Percentiles rank a stretch among this genome's conserved stretches.
Conservation (phyloP, 1,140 invertebrate genomes). For the Drosophila asahinai region DNA sequence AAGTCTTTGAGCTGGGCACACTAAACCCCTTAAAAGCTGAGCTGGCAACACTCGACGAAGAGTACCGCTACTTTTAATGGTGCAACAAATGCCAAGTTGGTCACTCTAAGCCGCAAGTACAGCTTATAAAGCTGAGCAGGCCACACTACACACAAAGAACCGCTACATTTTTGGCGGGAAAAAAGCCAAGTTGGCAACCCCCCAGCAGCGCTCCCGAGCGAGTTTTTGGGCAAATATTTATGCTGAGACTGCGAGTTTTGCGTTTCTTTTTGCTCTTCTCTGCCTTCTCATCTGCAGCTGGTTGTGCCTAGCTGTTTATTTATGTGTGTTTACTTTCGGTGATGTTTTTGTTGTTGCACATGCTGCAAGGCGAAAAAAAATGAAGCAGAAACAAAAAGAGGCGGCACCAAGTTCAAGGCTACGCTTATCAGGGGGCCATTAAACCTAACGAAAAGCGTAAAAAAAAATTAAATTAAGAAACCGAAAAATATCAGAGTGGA, state of each 20-base stretch:
- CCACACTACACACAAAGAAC: background rate
- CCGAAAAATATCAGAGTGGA: slow-evolving; percentile 22
- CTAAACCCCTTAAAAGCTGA: too few relatives aligned
- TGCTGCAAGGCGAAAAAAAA: slow-evolving; percentile 5
- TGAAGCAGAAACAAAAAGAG: slow-evolving; percentile 3
- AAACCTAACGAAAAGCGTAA: slow-evolving; percentile 48
- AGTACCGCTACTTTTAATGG: background rate
- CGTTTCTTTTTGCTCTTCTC: slow-evolving; percentile 9
- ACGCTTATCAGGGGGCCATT: slow-evolving; percentile 70
- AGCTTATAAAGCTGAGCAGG: background rate
- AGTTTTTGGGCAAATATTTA: slow-evolving; percentile 45
- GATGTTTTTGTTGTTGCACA: slow-evolving; percentile 38
- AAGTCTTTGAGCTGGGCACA: background rate
- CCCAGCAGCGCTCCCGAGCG: background rate
- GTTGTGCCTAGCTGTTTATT: slow-evolving; percentile 53
- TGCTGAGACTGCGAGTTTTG: slow-evolving; percentile 44
- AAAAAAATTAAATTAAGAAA: slow-evolving; percentile 31
- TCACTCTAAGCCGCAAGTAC: background rate
- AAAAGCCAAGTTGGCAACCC: background rate
- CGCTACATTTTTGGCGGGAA: slow-evolving; percentile 2
- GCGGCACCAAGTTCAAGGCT: slow-evolving; percentile 74
- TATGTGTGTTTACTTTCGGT: slow-evolving; percentile 58
- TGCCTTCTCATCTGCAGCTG: slow-evolving; percentile 56
- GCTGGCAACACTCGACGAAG: background rate
- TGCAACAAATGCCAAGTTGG: background rate